These are phyloP conservation scores for Halcyon leucocephala DNA, from an alignment of 2,797 vertebrate species.

Conservation along the genomic window DNA sequence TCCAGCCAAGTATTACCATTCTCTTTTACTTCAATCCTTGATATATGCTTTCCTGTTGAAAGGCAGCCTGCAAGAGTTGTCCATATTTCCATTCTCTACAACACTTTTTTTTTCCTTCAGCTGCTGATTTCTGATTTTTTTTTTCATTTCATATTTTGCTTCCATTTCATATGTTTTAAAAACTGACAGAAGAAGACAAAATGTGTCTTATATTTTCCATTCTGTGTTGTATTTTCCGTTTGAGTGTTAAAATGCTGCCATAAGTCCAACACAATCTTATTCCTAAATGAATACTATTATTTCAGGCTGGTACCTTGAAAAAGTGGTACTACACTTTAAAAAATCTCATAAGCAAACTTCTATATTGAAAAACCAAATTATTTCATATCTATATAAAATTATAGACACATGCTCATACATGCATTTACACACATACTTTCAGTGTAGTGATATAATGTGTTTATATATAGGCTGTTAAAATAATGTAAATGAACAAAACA, in stretches of 20 bases:
- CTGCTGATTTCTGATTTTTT: background rate
- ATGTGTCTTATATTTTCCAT: background rate
- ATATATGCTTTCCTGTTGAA: background rate
- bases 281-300: background rate
- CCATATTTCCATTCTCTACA: background rate
- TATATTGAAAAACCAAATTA: background rate
- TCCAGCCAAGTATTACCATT: constrained; percentile 6
- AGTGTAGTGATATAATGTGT: background rate
- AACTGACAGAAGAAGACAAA: background rate
- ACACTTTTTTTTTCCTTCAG: background rate
- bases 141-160: background rate
- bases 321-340: background rate
- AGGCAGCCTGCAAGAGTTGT: background rate
- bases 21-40: background rate
- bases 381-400: background rate
- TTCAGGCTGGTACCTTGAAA: background rate
- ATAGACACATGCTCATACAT: background rate
- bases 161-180: background rate
- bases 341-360: background rate
- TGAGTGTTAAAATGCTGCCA: background rate
- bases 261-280: background rate
- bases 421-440: background rate
- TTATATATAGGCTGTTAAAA: background rate
- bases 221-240: background rate
- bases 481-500: background rate